Base-by-base conservation (phyloP, 1,140 invertebrate species). In the Eurosta solidaginis region DNA sequence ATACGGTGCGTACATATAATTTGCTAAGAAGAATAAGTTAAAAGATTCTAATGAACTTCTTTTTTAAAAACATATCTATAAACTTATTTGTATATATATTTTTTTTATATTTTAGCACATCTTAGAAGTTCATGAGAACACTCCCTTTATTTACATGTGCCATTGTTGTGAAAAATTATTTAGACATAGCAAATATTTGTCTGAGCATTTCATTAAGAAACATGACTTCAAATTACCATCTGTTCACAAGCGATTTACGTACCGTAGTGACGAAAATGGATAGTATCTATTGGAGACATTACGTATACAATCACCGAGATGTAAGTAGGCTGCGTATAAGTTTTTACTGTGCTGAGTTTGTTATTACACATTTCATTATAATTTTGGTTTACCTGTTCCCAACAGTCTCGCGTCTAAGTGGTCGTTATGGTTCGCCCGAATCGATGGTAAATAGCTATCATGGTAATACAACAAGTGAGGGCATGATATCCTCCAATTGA, bases 221-320 rank as follows among this genome's bases (percentile, higher is more conserved):
- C 96, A 98, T 85, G 92, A 93, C 59, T 93, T 94, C 42, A 92
- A 92, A 83, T 92, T 94, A 90, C 92, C 96, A 0, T 92, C 91
- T 50, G 96, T 96, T 3, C 95, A 96, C 83, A 93, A 92, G 80
- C 88, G 95, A 82, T 97, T 98, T 88, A 92, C 92, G 22, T 95
- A 95, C 82, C 91, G 91, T 78, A 85, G 91, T 81, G 91, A 93
- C 81, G 92, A 94, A 81, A 93, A 94, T 83, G 94, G 94, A 2
- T 92, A 91, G 82, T 94, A 92, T 82, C 89, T 93, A 76, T 84
- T 96, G 4, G 93, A 94, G 85, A 94, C 92, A 42, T 92, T 94
- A 5, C 90, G 94, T 73, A 94, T 93, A n/a, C n/a, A n/a, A n/a
- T n/a, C n/a, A n/a, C n/a, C n/a, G n/a, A n/a, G n/a, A n/a, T n/a